Conservation (phyloP, 2,113 vertebrate genomes). For the Acrocephalus arundinaceus region DNA sequence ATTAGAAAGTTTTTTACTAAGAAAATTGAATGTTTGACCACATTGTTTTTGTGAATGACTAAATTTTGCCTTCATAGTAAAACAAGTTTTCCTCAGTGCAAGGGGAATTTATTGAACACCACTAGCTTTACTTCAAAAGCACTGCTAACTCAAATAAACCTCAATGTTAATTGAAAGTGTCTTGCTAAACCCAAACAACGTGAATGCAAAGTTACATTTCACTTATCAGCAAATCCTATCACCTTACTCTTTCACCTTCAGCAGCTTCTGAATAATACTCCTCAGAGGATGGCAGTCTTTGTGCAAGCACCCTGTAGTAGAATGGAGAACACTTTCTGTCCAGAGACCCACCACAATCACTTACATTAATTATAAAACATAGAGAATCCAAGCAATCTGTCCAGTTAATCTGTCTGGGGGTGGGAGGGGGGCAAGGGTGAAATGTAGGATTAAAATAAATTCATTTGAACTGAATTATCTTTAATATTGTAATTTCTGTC, state of each 20-base stretch:
- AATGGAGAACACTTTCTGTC: neutral
- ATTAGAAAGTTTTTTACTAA: neutral
- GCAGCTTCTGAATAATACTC: neutral
- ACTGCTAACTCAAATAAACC: neutral
- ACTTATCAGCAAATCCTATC: conserved; percentile 1
- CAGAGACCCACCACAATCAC: neutral
- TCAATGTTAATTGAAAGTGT: conserved; percentile 2
- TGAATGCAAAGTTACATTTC: neutral
- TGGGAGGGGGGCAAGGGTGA: rapidly evolving
- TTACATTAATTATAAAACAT: neutral
- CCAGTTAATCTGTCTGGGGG: neutral
- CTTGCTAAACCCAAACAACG: neutral
- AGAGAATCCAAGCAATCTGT: neutral
- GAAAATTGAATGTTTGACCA: neutral
- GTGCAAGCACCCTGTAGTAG: rapidly evolving
- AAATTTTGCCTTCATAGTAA: neutral
- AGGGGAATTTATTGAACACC: neutral
- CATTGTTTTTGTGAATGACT: neutral
- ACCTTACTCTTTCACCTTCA: neutral
- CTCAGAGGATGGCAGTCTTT: neutral
- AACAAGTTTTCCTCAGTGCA: neutral
- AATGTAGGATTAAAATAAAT: neutral
- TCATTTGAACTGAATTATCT: neutral
- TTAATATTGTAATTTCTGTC: neutral
- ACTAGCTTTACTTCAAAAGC: neutral